Evolutionary conservation across 2,888 invertebrate genomes (phyloP), one percentile per base, ranked within the genome.

Genomic region (Stomorhina lunata): DNA sequence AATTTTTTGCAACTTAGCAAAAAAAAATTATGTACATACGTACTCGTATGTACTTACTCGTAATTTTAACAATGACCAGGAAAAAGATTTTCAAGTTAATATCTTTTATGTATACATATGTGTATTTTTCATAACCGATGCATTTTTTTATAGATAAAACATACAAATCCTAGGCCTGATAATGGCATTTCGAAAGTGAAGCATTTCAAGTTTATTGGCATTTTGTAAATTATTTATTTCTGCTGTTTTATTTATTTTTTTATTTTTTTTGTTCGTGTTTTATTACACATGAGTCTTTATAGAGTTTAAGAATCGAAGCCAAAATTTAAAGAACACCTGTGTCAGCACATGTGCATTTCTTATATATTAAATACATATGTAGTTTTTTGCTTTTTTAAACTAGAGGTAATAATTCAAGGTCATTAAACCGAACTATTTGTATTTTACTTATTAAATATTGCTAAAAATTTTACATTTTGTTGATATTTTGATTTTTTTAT

Each of bases 121-220:
- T 29, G 43, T 27, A n/a, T 72, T 68, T 63, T 53, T 53, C 12
- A n/a, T n/a, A n/a, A n/a, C n/a, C n/a, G n/a, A n/a, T n/a, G n/a
- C n/a, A n/a, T 40, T 50, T 76, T 61, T 55, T 40, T 55, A 29
- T n/a, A n/a, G n/a, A n/a, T n/a, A n/a, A n/a, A n/a, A n/a, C n/a
- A n/a, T n/a, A n/a, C n/a, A n/a, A n/a, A n/a, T n/a, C n/a, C n/a
- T n/a, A n/a, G n/a, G 40, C 25, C 48, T 29, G 29, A 15, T n/a
- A n/a, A n/a, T n/a, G n/a, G 32, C 40, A 65, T 59, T 75, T 71
- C 53, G 75, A 82, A 82, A 76, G 65, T 76, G 79, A 82, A 82
- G 79, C 82, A 82, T 79, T 82, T 72, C 82, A 79, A 82, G 79
- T 82, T 82, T 82, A 75, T 79, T 82, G 82, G 82, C 79, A 71